A percentile compares a stretch with the other conserved stretches of the same genome.
Evolutionary conservation across 1,140 invertebrate genomes (phyloP).

Genomic region (Drosophila navojoa): DNA sequence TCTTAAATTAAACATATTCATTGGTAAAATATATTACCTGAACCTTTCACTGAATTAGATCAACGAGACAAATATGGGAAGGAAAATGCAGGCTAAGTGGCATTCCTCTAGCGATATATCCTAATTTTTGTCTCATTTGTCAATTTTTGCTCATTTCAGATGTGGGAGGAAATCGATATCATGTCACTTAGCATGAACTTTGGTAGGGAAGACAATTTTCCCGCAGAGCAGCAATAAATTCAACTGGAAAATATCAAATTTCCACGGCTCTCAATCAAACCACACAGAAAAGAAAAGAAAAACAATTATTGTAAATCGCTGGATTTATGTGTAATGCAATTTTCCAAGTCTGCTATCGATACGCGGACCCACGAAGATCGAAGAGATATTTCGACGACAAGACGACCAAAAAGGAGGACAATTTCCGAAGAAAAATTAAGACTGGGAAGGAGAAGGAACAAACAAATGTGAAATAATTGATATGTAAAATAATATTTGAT

Average conservation of each 20-base stretch:
- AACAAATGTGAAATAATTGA: slow-evolving; percentile 68
- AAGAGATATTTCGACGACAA: not conserved
- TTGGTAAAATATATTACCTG: no score
- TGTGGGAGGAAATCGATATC: slow-evolving; percentile 47
- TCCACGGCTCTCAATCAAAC: slow-evolving; percentile 27
- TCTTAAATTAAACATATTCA: no score
- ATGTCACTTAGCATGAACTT: slow-evolving; percentile 18
- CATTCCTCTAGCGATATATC: no score
- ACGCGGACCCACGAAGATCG: slow-evolving; percentile 2
- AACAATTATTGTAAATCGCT: slow-evolving; percentile 43
- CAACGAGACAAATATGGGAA: no score
- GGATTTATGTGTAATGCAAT: slow-evolving; percentile 46
- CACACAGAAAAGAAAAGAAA: not conserved
- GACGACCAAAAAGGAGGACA: slow-evolving; percentile 35
- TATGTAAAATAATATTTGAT: slow-evolving; percentile 82
- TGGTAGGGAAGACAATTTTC: slow-evolving; percentile 55
- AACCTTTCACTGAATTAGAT: no score
- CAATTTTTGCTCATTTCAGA: not conserved
- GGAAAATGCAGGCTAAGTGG: no score
- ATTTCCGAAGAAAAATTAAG: slow-evolving; percentile 22
- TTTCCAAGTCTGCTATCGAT: slow-evolving; percentile 52
- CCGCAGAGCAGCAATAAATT: slow-evolving; percentile 47
- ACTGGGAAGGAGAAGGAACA: slow-evolving; percentile 34
- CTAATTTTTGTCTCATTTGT: no score
- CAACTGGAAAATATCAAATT: slow-evolving; percentile 59